Evolutionary conservation across 2,888 invertebrate genomes (phyloP), one percentile per base, ranked within the genome.

Genomic region (Eledona agricola): DNA sequence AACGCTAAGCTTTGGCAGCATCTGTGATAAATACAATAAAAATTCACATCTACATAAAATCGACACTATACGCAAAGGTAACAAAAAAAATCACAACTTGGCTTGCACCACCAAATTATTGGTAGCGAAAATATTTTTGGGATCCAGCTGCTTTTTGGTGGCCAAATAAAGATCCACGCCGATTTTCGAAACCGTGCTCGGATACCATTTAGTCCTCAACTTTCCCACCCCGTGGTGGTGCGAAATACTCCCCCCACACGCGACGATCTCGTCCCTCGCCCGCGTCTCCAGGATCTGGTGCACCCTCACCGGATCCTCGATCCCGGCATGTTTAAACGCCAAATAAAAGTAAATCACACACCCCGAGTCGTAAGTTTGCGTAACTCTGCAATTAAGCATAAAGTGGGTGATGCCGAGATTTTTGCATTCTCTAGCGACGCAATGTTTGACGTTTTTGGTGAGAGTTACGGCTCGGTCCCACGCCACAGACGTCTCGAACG

Each of bases 171-270:
- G 79, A 4, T 83, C 81, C 1, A 89, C 80, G 0, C 96, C 96
- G 0, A 90, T 82, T 10, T 85, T 80, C 4, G 96, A 94, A 1
- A 98, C 89, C 0, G 94, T 91, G 43, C 83, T 79, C 2, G 84
- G 79, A 73, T 97, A 89, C 90, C 95, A 99, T 65, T 86, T 86
- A 62, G 89, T 88, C 9, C 98, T 83, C 49, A 91, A 80, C 76
- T 99, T 99, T 0, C 98, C 98, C 6, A 98, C 88, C 0, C 97
- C 97, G 73, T 97, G 97, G 75, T 97, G 97, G 77, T 97, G 97
- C 0, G 96, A 96, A 63, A 98, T 83, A 59, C 94, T 95, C 65
- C 94, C 94, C 4, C 94, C 93, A 61, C 85, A 89, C 1, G 90
- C 88, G 32, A 98, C 79, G 57, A 98, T 96, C 77, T 96, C 96